These are phyloP conservation scores for Meloe dianella DNA, from an alignment of 2,888 invertebrate species.

Conservation along the genomic window DNA sequence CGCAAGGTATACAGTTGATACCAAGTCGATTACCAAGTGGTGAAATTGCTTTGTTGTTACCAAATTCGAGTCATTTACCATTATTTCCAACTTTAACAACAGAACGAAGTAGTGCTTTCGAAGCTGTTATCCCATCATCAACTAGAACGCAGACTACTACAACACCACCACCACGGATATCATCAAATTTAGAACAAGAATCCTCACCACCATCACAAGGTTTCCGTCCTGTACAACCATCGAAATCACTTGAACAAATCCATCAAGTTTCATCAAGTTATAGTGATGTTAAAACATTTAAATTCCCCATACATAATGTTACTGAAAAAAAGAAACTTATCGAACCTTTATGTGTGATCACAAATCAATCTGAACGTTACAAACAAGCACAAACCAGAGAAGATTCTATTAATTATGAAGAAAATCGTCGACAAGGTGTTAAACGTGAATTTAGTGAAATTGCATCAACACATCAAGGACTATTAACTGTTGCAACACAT, in stretches of 20 bases:
- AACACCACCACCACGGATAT: constrained; percentile 63
- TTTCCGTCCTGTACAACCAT: constrained; percentile 51
- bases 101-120: constrained; percentile 61
- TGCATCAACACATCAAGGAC: constrained; percentile 36
- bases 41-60: constrained; percentile 70
- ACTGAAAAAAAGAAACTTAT: constrained; percentile 43
- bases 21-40: constrained; percentile 70
- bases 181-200: constrained; percentile 20
- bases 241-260: constrained; percentile 44
- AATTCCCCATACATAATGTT: constrained; percentile 51
- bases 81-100: constrained; percentile 54
- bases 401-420: constrained; percentile 52
- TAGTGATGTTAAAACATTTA: constrained; percentile 51
- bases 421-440: constrained; percentile 48
- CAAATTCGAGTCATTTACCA: constrained; percentile 63
- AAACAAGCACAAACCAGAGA: constrained; percentile 53
- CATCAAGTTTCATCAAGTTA: constrained; percentile 50
- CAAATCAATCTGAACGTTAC: constrained; percentile 55
- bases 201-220: constrained; percentile 47
- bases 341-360: constrained; percentile 56
- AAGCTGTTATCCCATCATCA: constrained; percentile 53
- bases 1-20: constrained; percentile 69
- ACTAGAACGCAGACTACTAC: constrained; percentile 34
- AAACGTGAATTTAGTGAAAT: constrained; percentile 48
- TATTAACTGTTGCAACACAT: constrained; percentile 40